phyloP scores from a whole-genome alignment of 2,888 invertebrate species.

The Apodemia zela region DNA sequence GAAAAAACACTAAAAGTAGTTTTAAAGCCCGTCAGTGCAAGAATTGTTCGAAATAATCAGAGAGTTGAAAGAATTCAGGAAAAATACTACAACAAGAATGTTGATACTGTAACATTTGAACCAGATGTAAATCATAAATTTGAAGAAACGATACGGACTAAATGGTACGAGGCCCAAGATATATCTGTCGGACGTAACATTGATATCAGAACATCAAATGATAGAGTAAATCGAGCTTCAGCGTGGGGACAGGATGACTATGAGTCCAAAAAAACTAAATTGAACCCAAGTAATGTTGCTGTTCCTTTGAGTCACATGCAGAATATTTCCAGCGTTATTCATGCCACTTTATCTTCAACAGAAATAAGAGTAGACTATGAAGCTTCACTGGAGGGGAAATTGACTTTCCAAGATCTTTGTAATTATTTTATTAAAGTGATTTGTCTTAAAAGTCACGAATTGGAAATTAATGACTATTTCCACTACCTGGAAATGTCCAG shows the following conservation, averaged over 20 bases:
- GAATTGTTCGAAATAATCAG: background rate
- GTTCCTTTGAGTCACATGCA: background rate
- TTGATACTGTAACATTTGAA: background rate
- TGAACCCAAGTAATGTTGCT: background rate
- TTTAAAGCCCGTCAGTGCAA: background rate
- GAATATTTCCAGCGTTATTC: slow-evolving; percentile 26
- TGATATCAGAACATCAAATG: background rate
- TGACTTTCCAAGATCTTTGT: background rate
- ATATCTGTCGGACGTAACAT: background rate
- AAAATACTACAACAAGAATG: background rate
- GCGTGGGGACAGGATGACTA: background rate
- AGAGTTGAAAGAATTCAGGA: background rate
- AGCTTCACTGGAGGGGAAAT: slow-evolving; percentile 38
- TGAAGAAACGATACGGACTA: background rate
- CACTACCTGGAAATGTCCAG: background rate
- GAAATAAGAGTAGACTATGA: slow-evolving; percentile 41
- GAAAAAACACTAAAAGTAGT: background rate
- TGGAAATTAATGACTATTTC: background rate
- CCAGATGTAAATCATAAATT: background rate
- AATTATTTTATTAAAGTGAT: background rate
- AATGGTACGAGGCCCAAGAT: background rate
- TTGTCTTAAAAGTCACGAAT: background rate
- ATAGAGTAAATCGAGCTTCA: background rate
- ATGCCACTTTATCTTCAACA: slow-evolving; percentile 37
- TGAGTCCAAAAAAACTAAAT: background rate